Evolutionary conservation across 1,140 invertebrate genomes (phyloP).

Genomic region (Ylistrum balloti): DNA sequence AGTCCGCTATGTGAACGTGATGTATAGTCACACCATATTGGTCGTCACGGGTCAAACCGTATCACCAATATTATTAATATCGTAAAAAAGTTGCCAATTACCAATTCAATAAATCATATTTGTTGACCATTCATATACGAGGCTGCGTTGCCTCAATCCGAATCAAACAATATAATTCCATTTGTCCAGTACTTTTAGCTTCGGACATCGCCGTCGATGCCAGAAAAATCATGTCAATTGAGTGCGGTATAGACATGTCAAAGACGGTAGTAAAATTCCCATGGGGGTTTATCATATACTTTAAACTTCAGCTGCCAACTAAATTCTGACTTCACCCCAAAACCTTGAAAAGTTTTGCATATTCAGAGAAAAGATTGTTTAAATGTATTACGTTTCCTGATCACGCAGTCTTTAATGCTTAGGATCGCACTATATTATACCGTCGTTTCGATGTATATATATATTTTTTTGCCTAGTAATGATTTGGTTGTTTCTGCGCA

Average conservation of each 20-base stretch:
- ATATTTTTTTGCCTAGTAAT: no score
- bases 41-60: neutral
- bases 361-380: no score
- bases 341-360: no score
- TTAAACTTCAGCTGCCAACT: no score
- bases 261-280: neutral
- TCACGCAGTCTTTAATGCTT: no score
- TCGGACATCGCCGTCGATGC: neutral
- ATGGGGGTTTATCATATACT: no score
- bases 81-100: neutral
- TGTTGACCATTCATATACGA: neutral
- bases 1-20: neutral
- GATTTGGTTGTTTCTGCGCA: no score
- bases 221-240: neutral
- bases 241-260: neutral
- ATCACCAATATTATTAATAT: neutral
- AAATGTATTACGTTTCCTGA: no score
- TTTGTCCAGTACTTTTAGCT: neutral
- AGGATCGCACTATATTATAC: no score
- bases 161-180: constrained; percentile 23
- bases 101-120: constrained; percentile 23
- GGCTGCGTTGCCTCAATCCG: neutral
- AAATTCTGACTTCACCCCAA: no score
- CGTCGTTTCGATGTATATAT: no score
- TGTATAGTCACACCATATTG: neutral